Percentiles rank a stretch among this genome's conserved stretches.
Conservation (phyloP, 2,113 vertebrate genomes). For the Uropsilus gracilis region DNA sequence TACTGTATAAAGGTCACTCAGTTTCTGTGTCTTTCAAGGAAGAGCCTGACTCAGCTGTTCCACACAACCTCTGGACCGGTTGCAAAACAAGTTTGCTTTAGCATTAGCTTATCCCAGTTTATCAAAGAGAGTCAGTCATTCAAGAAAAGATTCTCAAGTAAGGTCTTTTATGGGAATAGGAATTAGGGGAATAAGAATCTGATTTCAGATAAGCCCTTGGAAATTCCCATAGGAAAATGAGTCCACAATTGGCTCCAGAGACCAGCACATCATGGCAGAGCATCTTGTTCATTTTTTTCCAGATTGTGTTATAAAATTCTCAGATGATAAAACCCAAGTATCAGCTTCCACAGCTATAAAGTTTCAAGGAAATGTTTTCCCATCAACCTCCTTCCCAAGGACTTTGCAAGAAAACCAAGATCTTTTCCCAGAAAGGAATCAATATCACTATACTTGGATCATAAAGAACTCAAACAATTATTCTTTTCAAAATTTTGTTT, state of each 20-base stretch:
- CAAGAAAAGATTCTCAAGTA: background rate
- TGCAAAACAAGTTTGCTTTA: background rate
- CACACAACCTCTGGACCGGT: background rate
- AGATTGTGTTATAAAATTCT: background rate
- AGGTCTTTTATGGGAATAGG: background rate
- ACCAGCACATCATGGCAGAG: background rate
- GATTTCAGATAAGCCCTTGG: background rate
- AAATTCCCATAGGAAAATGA: background rate
- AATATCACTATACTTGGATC: background rate
- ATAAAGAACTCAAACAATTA: background rate
- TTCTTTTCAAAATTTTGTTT: background rate
- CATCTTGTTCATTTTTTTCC: background rate
- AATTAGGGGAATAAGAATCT: background rate
- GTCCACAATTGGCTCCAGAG: background rate
- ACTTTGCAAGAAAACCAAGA: background rate
- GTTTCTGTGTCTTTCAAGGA: background rate
- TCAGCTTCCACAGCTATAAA: background rate
- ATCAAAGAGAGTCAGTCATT: background rate
- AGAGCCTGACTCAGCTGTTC: background rate
- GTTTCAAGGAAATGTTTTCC: background rate
- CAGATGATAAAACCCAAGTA: background rate
- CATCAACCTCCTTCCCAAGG: background rate
- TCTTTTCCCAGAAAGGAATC: background rate
- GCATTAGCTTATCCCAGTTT: background rate
- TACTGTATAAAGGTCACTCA: background rate